These are phyloP conservation scores for Myotis findleyi DNA, from an alignment of 2,797 vertebrate genomes.

Conservation along the genomic window DNA sequence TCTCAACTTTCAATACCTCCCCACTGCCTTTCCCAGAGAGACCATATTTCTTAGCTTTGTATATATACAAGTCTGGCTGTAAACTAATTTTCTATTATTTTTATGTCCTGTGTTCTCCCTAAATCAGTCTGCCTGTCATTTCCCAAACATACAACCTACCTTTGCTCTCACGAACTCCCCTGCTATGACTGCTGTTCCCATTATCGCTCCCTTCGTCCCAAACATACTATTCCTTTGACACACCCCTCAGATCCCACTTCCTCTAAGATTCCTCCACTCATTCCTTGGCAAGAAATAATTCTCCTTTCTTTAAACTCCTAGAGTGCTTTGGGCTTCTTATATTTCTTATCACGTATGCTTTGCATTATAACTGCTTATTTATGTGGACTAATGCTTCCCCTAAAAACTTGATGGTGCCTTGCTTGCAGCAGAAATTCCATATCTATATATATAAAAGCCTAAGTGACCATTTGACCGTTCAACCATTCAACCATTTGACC, in stretches of 20 bases:
- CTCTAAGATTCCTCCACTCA: neutral
- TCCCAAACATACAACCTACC: neutral
- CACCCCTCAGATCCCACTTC: neutral
- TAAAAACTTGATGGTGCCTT: neutral
- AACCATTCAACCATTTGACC: no score
- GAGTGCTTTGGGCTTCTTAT: neutral
- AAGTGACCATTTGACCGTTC: no score
- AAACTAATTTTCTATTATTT: neutral
- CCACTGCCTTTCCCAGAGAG: neutral
- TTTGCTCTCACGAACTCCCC: neutral
- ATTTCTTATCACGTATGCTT: neutral
- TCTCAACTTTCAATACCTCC: neutral
- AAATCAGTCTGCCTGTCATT: neutral
- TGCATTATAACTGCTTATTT: neutral
- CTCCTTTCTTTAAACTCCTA: slow-evolving; percentile 18
- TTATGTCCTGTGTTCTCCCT: neutral
- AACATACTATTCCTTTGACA: neutral
- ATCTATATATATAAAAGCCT: neutral
- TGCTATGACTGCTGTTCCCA: neutral
- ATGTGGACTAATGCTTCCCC: neutral
- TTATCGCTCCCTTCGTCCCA: neutral
- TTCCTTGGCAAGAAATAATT: slow-evolving; percentile 17
- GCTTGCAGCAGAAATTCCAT: neutral
- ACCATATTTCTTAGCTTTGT: neutral
- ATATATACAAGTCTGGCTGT: neutral